Evolutionary conservation across 2,888 invertebrate species (phyloP), one percentile per base, ranked within the genome.

Genomic region (Drosophila eohydei): DNA sequence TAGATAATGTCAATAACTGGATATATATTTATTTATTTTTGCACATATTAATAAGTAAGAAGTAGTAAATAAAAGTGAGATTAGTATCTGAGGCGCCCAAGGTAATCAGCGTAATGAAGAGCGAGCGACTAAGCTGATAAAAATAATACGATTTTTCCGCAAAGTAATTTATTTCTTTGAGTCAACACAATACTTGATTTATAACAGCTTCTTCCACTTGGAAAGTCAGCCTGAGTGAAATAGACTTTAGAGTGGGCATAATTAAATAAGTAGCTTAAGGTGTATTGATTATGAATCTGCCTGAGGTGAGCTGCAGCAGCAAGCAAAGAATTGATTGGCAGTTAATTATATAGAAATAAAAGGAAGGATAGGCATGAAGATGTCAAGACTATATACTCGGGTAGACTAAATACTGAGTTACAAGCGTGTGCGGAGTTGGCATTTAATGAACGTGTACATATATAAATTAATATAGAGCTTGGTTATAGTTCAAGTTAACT

Each of bases 71-170:
- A 50, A 50, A 32, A 32, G n/a, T 32, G 11, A 32, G 48, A 48
- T 30, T 48, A 34, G 34, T 12, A 14, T 8, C 51, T 16, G 7
- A 12, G 32, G 14, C 34, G 16, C 26, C 46, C n/a, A 4, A 9
- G 48, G 48, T n/a, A 48, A 52, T 36, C 36, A 14, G 11, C n/a
- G 30, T 32, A 50, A 50, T 30, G 32, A 16, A 16, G 11, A 16
- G 51, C 14, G 11, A 36, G n/a, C 28, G n/a, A 21, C 16, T 34
- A 51, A 51, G 52, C 38, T n/a, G 36, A 38, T 21, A 9, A 28
- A 52, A 52, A 52, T 52, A 54, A 54, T 54, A n/a, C n/a, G 26
- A 38, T 38, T 54, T 38, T 54, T 38, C 52, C n/a, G 38, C 26
- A 28, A 54, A 54, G 16, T 34, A 51, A 54, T 28, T 54, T 54